Evolutionary conservation across 1,140 invertebrate species (phyloP).

Genomic region (Atta texana): DNA sequence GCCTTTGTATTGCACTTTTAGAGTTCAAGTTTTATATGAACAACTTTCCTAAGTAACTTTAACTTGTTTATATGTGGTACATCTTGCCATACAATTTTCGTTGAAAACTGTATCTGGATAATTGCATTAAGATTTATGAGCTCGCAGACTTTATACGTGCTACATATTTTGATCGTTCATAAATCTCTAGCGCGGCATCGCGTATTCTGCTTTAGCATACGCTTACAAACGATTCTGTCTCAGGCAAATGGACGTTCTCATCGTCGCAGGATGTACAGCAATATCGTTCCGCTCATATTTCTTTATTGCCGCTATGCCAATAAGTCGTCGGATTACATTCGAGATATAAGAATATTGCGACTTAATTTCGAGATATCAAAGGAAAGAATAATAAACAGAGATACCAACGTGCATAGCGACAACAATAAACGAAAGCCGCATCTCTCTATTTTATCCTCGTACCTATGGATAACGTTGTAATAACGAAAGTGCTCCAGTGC

Average conservation of each 20-base stretch:
- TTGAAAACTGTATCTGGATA: constrained; percentile 46
- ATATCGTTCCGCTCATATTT: constrained; percentile 40
- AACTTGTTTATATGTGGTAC: constrained; percentile 39
- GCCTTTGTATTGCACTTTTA: neutral
- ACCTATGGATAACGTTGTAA: neutral
- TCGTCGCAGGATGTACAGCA: constrained; percentile 27
- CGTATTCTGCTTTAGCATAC: constrained; percentile 32
- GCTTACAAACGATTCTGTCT: constrained; percentile 43
- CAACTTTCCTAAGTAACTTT: constrained; percentile 34
- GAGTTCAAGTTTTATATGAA: constrained; percentile 26
- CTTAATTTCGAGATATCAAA: constrained; percentile 33
- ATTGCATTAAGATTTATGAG: constrained; percentile 58
- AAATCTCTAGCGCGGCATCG: constrained; percentile 48
- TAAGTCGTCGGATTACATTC: constrained; percentile 36
- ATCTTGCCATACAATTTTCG: constrained; percentile 20
- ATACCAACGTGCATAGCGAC: neutral
- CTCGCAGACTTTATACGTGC: constrained; percentile 36
- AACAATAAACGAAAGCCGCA: constrained; percentile 13
- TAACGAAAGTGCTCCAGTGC: constrained; percentile 2
- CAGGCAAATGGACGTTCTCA: constrained; percentile 44
- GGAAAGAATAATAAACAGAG: constrained; percentile 11
- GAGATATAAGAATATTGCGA: constrained; percentile 34
- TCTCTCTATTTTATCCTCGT: neutral
- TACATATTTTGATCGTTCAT: constrained; percentile 45
- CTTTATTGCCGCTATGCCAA: constrained; percentile 41